phyloP scores from a whole-genome alignment of 2,797 vertebrate species.

The Alcedo atthis region DNA sequence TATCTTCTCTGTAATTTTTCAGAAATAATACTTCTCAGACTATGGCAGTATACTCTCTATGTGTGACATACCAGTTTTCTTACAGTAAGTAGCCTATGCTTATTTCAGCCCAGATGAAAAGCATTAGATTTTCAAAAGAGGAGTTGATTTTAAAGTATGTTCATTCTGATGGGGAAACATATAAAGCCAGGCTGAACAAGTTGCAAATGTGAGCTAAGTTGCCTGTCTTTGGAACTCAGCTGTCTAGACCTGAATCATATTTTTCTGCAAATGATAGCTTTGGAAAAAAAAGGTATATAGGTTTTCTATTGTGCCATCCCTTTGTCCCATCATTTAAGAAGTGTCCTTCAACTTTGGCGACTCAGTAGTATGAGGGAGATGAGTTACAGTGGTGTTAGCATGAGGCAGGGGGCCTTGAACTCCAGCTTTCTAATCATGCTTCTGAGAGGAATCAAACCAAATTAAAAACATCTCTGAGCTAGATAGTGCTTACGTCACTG shows the following conservation, averaged over 20 bases:
- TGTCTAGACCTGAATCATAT: slow-evolving; percentile 65
- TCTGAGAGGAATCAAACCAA: slow-evolving; percentile 39
- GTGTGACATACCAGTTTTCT: slow-evolving; percentile 28
- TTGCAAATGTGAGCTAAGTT: slow-evolving; percentile 61
- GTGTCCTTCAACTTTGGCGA: slow-evolving; percentile 58
- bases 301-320: slow-evolving; percentile 37
- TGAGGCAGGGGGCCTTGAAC: not conserved
- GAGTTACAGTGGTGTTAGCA: not conserved
- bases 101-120: slow-evolving; percentile 71
- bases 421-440: slow-evolving; percentile 4
- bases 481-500: not conserved
- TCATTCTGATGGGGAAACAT: slow-evolving; percentile 61
- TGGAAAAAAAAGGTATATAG: slow-evolving; percentile 33
- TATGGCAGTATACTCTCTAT: accelerated
- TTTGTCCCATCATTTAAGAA: slow-evolving; percentile 55
- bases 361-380: slow-evolving; percentile 3
- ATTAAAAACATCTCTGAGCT: slow-evolving; percentile 6
- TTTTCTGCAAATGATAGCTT: slow-evolving; percentile 33
- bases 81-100: slow-evolving; percentile 61
- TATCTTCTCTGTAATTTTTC: not conserved
- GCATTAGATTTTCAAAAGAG: slow-evolving; percentile 42
- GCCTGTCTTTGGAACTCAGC: slow-evolving; percentile 65
- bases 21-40: slow-evolving; percentile 10
- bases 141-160: slow-evolving; percentile 62
- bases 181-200: slow-evolving; percentile 61